A percentile compares a stretch with the other conserved stretches of the same genome.
phyloP scores from a whole-genome alignment of 1,140 invertebrate species.

The Cryptotermes secundus region DNA sequence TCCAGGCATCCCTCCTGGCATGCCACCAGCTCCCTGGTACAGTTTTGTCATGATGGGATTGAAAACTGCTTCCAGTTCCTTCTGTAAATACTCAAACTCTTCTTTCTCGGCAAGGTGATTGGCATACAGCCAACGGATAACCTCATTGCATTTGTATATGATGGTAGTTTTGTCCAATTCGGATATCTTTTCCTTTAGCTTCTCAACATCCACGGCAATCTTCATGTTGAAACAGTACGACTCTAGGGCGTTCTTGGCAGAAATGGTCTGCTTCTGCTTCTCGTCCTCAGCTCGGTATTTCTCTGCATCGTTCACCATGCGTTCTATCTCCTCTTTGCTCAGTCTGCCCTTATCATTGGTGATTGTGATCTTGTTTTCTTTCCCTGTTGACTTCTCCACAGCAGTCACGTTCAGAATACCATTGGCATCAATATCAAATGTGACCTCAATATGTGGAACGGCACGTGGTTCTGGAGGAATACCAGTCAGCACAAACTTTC shows the following conservation, averaged over 20 bases:
- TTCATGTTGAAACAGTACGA: constrained; percentile 98
- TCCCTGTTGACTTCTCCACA: constrained; percentile 89
- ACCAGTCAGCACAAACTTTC: constrained; percentile 91
- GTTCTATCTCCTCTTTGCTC: constrained; percentile 94
- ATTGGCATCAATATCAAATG: constrained; percentile 90
- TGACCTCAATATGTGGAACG: constrained; percentile 84
- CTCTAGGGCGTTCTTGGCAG: constrained; percentile 90
- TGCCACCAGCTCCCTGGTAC: constrained; percentile 73
- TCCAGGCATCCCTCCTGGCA: constrained; percentile 54
- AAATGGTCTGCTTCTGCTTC: constrained; percentile 83
- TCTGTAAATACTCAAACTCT: constrained; percentile 91
- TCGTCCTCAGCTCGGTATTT: constrained; percentile 92
- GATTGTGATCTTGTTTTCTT: constrained; percentile 97
- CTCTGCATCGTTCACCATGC: constrained; percentile 97
- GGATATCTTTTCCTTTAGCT: constrained; percentile 87
- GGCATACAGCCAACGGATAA: constrained; percentile 91
- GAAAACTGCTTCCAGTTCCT: constrained; percentile 81
- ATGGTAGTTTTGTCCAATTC: constrained; percentile 85
- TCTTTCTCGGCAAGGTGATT: constrained; percentile 93
- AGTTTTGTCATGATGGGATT: constrained; percentile 85
- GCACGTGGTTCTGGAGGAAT: constrained; percentile 94
- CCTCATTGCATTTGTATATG: constrained; percentile 88
- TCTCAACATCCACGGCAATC: constrained; percentile 86
- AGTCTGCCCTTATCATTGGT: constrained; percentile 97
- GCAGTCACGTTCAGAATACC: constrained; percentile 88